Percentiles rank a stretch among this genome's conserved stretches.
These are phyloP conservation scores for Xylocampa areola DNA, from an alignment of 2,888 invertebrate genomes.

Conservation along the genomic window DNA sequence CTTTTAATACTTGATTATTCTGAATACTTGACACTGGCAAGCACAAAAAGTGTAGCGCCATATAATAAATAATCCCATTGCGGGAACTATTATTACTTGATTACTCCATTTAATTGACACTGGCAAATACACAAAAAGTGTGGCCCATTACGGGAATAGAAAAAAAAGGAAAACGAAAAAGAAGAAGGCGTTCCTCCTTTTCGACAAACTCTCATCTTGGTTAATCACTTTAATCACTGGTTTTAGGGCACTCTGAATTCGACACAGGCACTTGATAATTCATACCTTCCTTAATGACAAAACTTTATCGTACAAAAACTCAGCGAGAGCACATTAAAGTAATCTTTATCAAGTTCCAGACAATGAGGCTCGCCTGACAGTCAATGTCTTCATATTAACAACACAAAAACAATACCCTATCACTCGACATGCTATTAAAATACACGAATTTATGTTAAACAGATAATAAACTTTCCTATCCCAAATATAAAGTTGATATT, in stretches of 20 bases:
- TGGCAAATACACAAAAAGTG: too few species aligned
- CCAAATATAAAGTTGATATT: slow-evolving; percentile 57
- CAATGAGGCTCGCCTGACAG: slow-evolving; percentile 79
- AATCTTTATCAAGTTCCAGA: slow-evolving; percentile 74
- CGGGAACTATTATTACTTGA: too few species aligned
- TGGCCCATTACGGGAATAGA: too few species aligned
- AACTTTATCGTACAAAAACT: slow-evolving; percentile 67
- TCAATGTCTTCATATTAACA: slow-evolving; percentile 84
- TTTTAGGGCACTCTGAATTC: slow-evolving; percentile 13
- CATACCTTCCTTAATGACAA: slow-evolving; percentile 61
- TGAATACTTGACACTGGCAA: too few species aligned
- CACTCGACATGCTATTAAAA: slow-evolving; percentile 81
- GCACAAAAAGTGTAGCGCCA: too few species aligned
- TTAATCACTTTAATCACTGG: slow-evolving; percentile 8
- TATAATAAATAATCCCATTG: too few species aligned
- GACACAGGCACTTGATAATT: slow-evolving; percentile 18
- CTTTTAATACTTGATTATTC: too few species aligned
- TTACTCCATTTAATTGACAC: too few species aligned
- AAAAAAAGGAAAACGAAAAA: too few species aligned
- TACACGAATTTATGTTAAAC: slow-evolving; percentile 41
- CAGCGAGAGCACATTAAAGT: slow-evolving; percentile 70
- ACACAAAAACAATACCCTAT: slow-evolving; percentile 86
- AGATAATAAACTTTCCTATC: slow-evolving; percentile 41
- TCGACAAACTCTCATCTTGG: neutral
- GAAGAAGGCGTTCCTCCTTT: too few species aligned